Conservation (phyloP, 1,140 invertebrate genomes). For the Colletes gigas region DNA sequence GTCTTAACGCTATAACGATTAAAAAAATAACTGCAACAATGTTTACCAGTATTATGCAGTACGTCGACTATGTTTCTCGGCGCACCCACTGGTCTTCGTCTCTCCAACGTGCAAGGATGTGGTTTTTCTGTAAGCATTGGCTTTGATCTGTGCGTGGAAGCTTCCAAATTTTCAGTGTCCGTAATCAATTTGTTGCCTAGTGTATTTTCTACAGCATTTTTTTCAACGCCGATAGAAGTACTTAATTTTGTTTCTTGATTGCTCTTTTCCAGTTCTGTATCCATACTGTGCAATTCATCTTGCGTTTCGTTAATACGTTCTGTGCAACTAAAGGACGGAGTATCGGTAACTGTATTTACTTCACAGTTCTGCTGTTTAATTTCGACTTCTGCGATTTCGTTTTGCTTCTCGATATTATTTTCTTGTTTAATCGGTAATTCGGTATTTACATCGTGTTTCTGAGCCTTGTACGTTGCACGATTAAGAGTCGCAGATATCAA, state of each 20-base stretch:
- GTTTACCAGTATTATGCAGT: constrained; percentile 60
- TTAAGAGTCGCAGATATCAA: constrained; percentile 74
- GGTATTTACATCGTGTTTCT: constrained; percentile 73
- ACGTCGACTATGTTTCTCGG: constrained; percentile 80
- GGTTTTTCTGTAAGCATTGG: constrained; percentile 72
- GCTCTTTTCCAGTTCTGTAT: constrained; percentile 55
- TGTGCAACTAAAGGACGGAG: constrained; percentile 12
- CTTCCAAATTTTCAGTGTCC: constrained; percentile 59
- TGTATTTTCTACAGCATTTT: constrained; percentile 20
- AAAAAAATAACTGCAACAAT: constrained; percentile 1
- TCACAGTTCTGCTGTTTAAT: constrained; percentile 35
- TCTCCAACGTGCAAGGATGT: constrained; percentile 71
- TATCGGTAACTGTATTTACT: constrained; percentile 25
- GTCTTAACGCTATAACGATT: not conserved
- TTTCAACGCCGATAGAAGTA: constrained; percentile 31
- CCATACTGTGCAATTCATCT: constrained; percentile 36
- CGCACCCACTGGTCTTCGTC: constrained; percentile 79
- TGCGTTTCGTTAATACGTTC: constrained; percentile 37
- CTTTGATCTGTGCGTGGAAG: constrained; percentile 60
- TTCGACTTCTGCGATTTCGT: constrained; percentile 54
- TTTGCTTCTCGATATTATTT: constrained; percentile 53
- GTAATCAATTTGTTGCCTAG: constrained; percentile 47
- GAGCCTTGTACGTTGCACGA: constrained; percentile 71
- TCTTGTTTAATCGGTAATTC: constrained; percentile 61
- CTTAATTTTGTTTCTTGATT: constrained; percentile 49